phyloP scores from a whole-genome alignment of 2,888 invertebrate genomes.

The Idaea dimidiata region DNA sequence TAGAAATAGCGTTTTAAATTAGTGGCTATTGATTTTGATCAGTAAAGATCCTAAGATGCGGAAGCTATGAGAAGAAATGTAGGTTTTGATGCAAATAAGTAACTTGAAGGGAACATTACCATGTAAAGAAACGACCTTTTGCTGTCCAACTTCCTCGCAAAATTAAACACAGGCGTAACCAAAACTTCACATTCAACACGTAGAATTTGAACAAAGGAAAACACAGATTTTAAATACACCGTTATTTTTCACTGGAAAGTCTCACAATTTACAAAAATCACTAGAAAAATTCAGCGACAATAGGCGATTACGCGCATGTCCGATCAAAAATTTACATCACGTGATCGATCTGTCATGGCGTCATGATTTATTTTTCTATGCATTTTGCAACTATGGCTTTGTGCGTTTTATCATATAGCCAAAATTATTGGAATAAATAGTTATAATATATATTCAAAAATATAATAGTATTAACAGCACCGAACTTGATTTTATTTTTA shows the following conservation, averaged over 20 bases:
- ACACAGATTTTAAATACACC: constrained; percentile 40
- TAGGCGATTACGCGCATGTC: constrained; percentile 66
- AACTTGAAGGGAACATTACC: constrained; percentile 49
- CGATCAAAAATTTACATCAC: constrained; percentile 78
- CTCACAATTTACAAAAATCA: constrained; percentile 68
- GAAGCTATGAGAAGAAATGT: not conserved
- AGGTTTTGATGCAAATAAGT: not conserved
- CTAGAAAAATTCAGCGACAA: constrained; percentile 61
- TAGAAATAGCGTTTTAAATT: not conserved
- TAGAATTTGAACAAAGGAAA: constrained; percentile 16
- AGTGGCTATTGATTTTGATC: not conserved
- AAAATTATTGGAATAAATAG: not conserved
- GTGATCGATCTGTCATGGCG: constrained; percentile 81
- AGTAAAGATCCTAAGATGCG: not conserved
- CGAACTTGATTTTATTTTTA: too few species aligned
- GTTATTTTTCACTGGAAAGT: constrained; percentile 47
- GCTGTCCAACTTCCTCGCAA: constrained; percentile 58
- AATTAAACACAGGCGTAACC: constrained; percentile 27
- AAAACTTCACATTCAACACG: constrained; percentile 49
- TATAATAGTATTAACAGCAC: too few species aligned
- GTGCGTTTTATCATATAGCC: not conserved
- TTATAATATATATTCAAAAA: too few species aligned
- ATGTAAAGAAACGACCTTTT: constrained; percentile 68
- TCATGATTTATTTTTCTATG: constrained; percentile 31
- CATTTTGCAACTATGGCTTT: constrained; percentile 16